Base-by-base conservation (phyloP, 1,140 invertebrate genomes). In the Drosophila rhopaloa region DNA sequence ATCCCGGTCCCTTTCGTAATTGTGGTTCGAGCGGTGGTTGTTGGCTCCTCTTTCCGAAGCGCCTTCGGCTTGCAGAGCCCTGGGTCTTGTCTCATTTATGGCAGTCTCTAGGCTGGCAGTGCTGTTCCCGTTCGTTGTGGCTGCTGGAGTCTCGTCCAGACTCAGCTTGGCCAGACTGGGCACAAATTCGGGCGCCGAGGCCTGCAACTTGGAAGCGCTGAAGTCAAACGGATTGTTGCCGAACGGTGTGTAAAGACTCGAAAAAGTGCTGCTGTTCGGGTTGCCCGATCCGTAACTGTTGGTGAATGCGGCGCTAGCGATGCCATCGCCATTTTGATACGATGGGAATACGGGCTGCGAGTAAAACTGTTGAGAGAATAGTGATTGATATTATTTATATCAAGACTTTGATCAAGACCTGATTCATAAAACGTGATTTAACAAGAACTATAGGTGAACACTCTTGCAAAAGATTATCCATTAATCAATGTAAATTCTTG, bases 151-250 rank as follows among this genome's bases (percentile, higher is more conserved):
- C 24, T 55, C 62, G 13, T 67, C 56, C 5, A 90, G 37, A 63
- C 63, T 88, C 19, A 91, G 54, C 57, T 90, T 90, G 50, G 77
- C 80, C 70, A 92, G 76, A 19, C 68, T 79, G 19, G 91, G 91
- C 59, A 92, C 88, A 61, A 92, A 92, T 89, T 92, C 91, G 9
- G 91, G 85, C 3, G 91, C 91, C 4, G 80, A 71, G 6, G 91
- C 88, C 70, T 92, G 91, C 51, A 92, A 68, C 78, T 91, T 91
- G 47, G 90, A 91, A 54, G 76, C 55, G 54, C 66, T 82, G 24
- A 91, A 88, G 57, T 90, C 90, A 41, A 88, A 91, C 2, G 90
- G 90, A 73, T 91, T 91, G 14, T 62, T 65, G 59, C 76, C 83
- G 40, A 88, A 84, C 4, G 88, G 72, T 24, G 82, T 75, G 35